Conservation (phyloP, 2,113 vertebrate species). For the Haemorhous mexicanus region DNA sequence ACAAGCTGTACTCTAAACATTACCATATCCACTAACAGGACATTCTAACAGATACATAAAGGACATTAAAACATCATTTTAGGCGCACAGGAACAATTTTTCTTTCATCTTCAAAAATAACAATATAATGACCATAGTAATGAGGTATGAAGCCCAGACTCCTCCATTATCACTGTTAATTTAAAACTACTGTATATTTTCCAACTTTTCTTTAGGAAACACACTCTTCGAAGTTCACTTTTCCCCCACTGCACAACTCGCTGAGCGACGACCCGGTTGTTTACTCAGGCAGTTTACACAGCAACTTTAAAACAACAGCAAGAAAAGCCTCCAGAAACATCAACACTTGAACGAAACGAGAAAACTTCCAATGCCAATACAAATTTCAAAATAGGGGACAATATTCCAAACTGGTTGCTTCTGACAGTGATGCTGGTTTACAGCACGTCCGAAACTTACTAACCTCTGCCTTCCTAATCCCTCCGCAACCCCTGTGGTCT, state of each 20-base stretch:
- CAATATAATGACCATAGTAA: not conserved
- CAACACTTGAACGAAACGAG: not conserved
- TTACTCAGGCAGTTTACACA: not conserved
- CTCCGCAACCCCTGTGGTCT: not conserved
- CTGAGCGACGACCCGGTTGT: accelerated
- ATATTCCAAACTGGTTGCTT: not conserved
- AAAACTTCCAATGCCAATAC: not conserved
- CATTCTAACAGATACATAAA: not conserved
- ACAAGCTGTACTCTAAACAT: not conserved
- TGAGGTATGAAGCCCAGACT: not conserved
- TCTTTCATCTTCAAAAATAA: not conserved
- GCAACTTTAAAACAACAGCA: not conserved
- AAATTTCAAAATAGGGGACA: not conserved
- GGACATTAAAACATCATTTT: not conserved
- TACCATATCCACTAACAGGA: not conserved
- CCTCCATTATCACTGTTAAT: not conserved
- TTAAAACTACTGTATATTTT: not conserved
- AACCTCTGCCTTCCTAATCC: not conserved
- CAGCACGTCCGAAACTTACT: not conserved
- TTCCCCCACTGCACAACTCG: not conserved
- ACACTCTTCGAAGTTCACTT: not conserved
- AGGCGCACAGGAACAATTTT: accelerated
- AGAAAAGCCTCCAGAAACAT: not conserved
- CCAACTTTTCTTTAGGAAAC: not conserved
- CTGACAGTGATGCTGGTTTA: not conserved